These are phyloP conservation scores for Archaeoteleia sp. DNA, from an alignment of 2,888 invertebrate species.

Conservation along the genomic window DNA sequence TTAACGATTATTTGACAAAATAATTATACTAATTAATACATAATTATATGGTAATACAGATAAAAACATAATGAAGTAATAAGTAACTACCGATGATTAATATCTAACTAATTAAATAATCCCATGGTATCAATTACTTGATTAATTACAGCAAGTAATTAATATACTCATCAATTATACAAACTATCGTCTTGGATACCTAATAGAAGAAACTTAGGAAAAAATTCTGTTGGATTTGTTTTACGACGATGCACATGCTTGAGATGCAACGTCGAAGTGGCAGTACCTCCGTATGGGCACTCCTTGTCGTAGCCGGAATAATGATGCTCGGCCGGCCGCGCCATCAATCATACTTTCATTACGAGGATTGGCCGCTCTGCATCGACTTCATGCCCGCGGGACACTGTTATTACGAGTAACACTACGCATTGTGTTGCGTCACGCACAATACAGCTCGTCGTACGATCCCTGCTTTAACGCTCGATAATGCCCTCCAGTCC, in stretches of 20 bases:
- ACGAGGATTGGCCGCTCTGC: constrained; percentile 71
- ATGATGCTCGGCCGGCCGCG: constrained; percentile 67
- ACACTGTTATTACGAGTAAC: constrained; percentile 66
- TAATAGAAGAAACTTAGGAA: not conserved
- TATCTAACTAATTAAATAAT: too few species aligned
- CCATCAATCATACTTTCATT: constrained; percentile 75
- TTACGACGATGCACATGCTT: constrained; percentile 18
- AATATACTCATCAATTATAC: too few species aligned
- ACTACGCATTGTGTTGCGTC: constrained; percentile 51
- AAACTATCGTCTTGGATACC: too few species aligned
- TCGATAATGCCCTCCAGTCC: constrained; percentile 48
- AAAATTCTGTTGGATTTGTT: constrained; percentile 27
- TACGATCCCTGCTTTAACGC: constrained; percentile 39
- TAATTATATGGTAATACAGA: too few species aligned
- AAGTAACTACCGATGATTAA: too few species aligned
- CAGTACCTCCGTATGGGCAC: constrained; percentile 26
- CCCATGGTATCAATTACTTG: too few species aligned
- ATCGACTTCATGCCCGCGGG: constrained; percentile 68
- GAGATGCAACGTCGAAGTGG: constrained; percentile 15
- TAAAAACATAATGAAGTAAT: too few species aligned
- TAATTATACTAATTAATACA: too few species aligned
- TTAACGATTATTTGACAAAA: too few species aligned
- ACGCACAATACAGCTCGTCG: constrained; percentile 50
- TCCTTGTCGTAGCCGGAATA: constrained; percentile 59
- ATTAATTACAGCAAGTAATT: too few species aligned